Base-by-base conservation (phyloP, 2,888 invertebrate species). In the Panopea generosa region DNA sequence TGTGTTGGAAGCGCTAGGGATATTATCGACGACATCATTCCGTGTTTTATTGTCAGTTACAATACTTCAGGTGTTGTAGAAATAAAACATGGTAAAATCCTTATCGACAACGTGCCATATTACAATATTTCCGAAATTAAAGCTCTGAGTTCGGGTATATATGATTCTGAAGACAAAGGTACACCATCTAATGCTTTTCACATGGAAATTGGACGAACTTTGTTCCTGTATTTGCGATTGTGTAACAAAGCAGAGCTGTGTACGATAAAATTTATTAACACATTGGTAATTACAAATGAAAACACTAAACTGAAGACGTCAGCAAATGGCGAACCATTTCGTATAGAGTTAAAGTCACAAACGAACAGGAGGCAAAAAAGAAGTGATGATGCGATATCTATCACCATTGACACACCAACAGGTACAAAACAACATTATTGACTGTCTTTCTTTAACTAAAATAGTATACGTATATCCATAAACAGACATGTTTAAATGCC, bases 231-330 rank as follows among this genome's bases (percentile, higher is more conserved):
- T 18, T 66, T 82, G 52, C 62, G 68, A 50, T 47, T 82, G 16
- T 86, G 85, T 65, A 85, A 85, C 53, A 82, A 81, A 26, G 84
- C 84, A 0, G 50, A 69, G 20, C 45, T 78, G 20, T 83, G 84
- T 59, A 66, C 72, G 7, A 57, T 53, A 18, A 76, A 80, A 27
- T 45, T 72, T 18, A 49, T 82, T 4, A 81, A 83, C 6, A 69
- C 78, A 14, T 65, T 80, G 1, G 45, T 80, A 6, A 59, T 85
- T 0, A 69, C 57, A 7, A 59, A 50, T 20, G 40, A 43, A 9
- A 66, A 45, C 24, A 63, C 78, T 11, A 29, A 43, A 11, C 18
- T 75, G 16, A 47, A 56, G 7, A 72, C 71, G 22, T 84, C 84
- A 2, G 7, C n/a, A 1, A 67, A 79, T 65, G 86, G 86, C 9